phyloP scores from a whole-genome alignment of 2,888 invertebrate species.

The Harpalus rubripes region DNA sequence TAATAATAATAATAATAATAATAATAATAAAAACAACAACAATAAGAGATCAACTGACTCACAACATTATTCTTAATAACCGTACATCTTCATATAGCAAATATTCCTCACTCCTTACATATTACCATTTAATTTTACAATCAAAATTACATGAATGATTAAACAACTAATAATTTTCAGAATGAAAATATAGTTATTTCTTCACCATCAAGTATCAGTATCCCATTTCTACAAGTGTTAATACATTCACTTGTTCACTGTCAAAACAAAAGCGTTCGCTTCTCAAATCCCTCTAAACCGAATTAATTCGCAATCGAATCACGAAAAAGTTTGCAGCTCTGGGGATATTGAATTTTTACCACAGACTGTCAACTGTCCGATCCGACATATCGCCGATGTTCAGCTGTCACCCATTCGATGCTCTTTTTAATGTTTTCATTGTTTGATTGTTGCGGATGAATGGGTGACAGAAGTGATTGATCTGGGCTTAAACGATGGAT shows the following conservation, averaged over 20 bases:
- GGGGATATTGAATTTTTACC: constrained; percentile 57
- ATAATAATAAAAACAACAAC: no score
- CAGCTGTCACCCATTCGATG: constrained; percentile 40
- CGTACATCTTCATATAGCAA: no score
- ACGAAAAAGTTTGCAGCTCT: constrained; percentile 23
- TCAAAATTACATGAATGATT: no score
- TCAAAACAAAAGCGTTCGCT: constrained; percentile 31
- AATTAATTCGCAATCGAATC: background rate
- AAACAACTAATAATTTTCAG: no score
- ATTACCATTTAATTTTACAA: no score
- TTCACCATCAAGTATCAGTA: no score
- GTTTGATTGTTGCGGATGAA: constrained; percentile 56
- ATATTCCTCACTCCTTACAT: no score
- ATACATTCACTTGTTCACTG: constrained; percentile 35
- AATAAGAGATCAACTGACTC: no score
- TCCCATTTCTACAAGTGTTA: no score
- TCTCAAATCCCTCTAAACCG: constrained; percentile 5
- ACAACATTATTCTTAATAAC: no score
- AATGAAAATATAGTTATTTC: no score
- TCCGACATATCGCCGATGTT: constrained; percentile 51
- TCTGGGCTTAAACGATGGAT: constrained; percentile 42
- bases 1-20: no score
- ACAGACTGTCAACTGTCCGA: constrained; percentile 48
- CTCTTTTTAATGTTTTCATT: constrained; percentile 54
- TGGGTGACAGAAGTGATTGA: constrained; percentile 40